Evolutionary conservation across 2,113 vertebrate genomes (phyloP).

Genomic region (Tachuris rubrigastra): DNA sequence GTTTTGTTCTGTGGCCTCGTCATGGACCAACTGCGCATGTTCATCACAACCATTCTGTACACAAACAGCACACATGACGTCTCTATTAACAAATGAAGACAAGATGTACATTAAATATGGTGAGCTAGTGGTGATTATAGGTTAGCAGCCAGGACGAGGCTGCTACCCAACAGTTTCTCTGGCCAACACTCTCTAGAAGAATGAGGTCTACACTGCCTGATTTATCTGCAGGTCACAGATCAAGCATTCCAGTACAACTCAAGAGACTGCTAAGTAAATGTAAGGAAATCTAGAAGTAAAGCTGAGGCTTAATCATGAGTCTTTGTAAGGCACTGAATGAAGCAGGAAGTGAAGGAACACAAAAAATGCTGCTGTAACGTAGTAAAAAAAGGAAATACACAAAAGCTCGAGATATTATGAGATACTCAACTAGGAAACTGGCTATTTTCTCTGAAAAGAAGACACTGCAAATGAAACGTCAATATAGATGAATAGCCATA

Average conservation of each 20-base stretch:
- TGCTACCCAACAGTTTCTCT: not conserved
- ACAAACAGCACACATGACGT: not conserved
- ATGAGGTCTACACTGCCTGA: not conserved
- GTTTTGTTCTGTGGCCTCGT: not conserved
- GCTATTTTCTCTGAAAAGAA: not conserved
- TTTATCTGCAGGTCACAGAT: not conserved
- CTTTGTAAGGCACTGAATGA: not conserved
- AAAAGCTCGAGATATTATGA: not conserved
- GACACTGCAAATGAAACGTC: not conserved
- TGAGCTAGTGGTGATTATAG: not conserved
- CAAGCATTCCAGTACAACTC: not conserved
- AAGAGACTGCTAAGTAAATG: not conserved
- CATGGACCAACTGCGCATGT: fast-evolving
- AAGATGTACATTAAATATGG: fast-evolving
- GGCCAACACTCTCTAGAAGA: not conserved
- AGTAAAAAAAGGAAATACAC: not conserved
- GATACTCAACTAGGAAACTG: not conserved
- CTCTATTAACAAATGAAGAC: not conserved
- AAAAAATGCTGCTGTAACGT: not conserved
- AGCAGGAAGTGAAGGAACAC: not conserved
- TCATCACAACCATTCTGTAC: not conserved
- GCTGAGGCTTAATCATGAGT: not conserved
- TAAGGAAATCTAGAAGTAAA: not conserved
- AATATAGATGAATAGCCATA: not conserved
- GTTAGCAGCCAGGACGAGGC: not conserved